Conservation (phyloP, 2,888 invertebrate species). For the Hemaris fuciformis region DNA sequence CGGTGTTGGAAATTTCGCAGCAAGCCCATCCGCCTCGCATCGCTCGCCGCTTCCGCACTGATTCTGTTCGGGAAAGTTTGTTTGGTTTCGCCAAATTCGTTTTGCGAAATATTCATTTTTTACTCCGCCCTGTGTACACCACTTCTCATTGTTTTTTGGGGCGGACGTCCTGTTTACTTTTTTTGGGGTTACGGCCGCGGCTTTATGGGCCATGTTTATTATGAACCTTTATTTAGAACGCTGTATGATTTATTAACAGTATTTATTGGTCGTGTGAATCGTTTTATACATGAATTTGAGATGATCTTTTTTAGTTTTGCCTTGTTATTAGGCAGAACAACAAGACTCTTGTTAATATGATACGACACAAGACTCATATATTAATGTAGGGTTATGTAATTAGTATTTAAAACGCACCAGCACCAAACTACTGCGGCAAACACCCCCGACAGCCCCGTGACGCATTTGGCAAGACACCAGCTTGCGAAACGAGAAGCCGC, state of each 20-base stretch:
- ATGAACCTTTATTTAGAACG: conserved; percentile 35
- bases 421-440: no score
- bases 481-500: no score
- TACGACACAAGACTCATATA: no score
- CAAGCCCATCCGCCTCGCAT: neutral
- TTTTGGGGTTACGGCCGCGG: conserved; percentile 43
- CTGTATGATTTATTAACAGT: conserved; percentile 41
- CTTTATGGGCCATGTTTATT: conserved; percentile 47
- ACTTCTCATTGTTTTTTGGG: conserved; percentile 61
- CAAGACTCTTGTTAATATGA: no score
- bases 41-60: conserved; percentile 42
- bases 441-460: no score
- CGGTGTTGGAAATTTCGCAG: neutral
- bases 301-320: no score
- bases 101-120: conserved; percentile 55
- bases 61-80: conserved; percentile 55
- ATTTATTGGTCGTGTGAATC: conserved; percentile 29
- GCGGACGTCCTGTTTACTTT: conserved; percentile 63
- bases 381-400: no score
- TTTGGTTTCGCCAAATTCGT: conserved; percentile 54
- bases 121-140: conserved; percentile 37
- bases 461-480: no score
- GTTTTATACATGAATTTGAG: conserved; percentile 1
- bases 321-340: no score
- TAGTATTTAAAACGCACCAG: no score